These are phyloP conservation scores for Carassius carassius DNA, from an alignment of 2,113 vertebrate species.

Conservation along the genomic window DNA sequence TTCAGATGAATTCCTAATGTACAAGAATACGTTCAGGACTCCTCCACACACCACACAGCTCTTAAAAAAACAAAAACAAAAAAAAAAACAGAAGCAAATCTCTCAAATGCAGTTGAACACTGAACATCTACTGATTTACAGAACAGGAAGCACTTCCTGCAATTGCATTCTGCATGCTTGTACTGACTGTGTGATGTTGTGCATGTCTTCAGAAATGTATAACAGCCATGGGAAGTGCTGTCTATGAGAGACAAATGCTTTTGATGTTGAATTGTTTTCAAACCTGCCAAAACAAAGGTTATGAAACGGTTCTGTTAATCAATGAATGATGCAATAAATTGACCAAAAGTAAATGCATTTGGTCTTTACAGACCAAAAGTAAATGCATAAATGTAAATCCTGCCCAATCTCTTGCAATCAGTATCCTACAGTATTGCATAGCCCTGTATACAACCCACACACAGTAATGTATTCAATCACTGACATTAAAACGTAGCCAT, in stretches of 20 bases:
- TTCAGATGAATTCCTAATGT: not conserved
- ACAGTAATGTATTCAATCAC: too few relatives aligned
- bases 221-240: not conserved
- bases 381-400: too few relatives aligned
- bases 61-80: not conserved
- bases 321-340: too few relatives aligned
- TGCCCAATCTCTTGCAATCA: too few relatives aligned
- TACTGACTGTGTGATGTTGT: not conserved
- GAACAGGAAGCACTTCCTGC: slow-evolving; percentile 30
- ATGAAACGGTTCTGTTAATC: too few relatives aligned
- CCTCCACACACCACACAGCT: not conserved
- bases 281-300: not conserved
- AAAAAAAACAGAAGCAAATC: not conserved
- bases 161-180: not conserved
- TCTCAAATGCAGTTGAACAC: not conserved
- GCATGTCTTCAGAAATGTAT: not conserved
- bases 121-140: not conserved
- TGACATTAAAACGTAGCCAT: too few relatives aligned
- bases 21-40: not conserved
- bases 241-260: not conserved
- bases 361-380: too few relatives aligned
- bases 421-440: too few relatives aligned
- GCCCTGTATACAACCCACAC: too few relatives aligned
- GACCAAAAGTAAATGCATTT: too few relatives aligned
- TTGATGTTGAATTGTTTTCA: not conserved